Base-by-base conservation (phyloP, 2,797 vertebrate genomes). In the Discoglossus pictus region DNA sequence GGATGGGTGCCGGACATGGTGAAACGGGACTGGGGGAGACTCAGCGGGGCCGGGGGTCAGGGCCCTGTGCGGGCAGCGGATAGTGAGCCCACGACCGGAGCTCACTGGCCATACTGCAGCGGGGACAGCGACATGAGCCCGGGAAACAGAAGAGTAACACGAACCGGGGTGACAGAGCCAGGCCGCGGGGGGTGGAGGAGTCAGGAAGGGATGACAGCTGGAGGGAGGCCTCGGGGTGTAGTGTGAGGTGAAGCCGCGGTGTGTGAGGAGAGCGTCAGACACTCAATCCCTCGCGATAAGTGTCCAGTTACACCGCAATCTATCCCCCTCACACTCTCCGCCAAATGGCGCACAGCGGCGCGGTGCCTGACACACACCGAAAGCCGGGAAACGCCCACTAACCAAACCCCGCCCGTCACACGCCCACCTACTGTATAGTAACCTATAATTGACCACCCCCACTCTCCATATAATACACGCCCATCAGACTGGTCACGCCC, bases 11-110 rank as follows among this genome's bases (percentile, higher is more conserved):
- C 52, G 66, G 66, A 38, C 38, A 75, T 58, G 75, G 74, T 18
- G 40, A 40, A 1, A 39, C 5, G 13, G 6, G 7, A 1, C 46
- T 27, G 13, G 67, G 17, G 42, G 2, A 2, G 13, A n/a, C 6
- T 59, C 48, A 46, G 40, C 27, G 84, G 83, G 73, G 84, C 73
- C 64, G 61, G 72, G 61, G 51, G 55, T 64, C 68, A 7, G 68
- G 68, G 21, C 66, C 66, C 58, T 69, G 66, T 1, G 21, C 48
- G 15, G 66, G 66, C 66, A 69, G 47, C 17, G 66, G 67, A 36
- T 15, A 21, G 31, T 47, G 40, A 48, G 51, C 61, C 66, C 58
- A 62, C 27, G 59, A 34, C 58, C 58, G 25, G 31, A 69, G 42
- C 66, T 69, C 59, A 70, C 40, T 12, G 42, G 67, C 59, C 67